Evolutionary conservation across 2,113 vertebrate species (phyloP), one percentile per base, ranked within the genome.

Genomic region (Desmodus rotundus): DNA sequence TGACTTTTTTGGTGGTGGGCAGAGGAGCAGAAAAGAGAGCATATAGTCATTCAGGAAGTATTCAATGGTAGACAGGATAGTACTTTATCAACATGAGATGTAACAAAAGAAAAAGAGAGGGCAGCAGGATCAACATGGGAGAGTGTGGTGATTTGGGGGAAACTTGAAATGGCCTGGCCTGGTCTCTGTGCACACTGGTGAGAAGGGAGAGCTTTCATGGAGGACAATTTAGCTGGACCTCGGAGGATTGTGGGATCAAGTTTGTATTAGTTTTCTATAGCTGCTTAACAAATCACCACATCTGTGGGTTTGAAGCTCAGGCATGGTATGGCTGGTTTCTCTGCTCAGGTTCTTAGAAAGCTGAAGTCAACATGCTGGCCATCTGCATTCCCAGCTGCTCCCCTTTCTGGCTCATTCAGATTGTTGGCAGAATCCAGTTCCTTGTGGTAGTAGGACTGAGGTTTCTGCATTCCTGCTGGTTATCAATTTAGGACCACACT

Each of bases 1-100:
- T 89, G 33, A 63, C 70, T 50, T 86, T 74, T 54, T 5, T 19
- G 9, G 1, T 7, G 1, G 4, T 14, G 5, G 0, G 15, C 0
- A 4, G 4, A 63, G 5, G 11, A 54, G 13, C 13, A 58, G 33
- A 43, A 38, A 43, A 28, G 47, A 67, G 9, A 38, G 9, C 38
- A 24, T 0, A 22, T 14, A 19, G 4, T 7, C 33, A 8, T 65
- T n/a, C 17, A 41, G 52, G 58, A 89, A n/a, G 14, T 16, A 41
- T 1, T 87, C 45, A 26, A 0, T 54, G 61, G 17, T 15, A 36
- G 89, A 52, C n/a, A 63, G 38, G n/a, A 70, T 3, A 16, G 45
- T n/a, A 20, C 13, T 10, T 47, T 15, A 52, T 87, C 26, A 11
- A 9, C 1, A 31, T 9, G 72, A 94, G 19, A 33, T 15, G 10